Base-by-base conservation (phyloP, 2,113 vertebrate species). In the Coptodon rendalli region DNA sequence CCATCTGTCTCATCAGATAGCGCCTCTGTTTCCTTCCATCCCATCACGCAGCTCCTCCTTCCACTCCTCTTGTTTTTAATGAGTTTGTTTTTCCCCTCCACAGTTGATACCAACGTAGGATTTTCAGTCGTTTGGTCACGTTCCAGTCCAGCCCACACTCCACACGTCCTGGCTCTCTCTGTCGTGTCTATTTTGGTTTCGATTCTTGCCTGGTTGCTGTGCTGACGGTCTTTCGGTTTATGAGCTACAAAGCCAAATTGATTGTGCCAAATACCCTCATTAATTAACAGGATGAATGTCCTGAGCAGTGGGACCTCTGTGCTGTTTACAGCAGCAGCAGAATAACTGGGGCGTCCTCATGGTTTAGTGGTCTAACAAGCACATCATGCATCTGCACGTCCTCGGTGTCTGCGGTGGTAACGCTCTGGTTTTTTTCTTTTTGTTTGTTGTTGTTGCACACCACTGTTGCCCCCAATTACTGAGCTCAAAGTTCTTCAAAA, bases 1-100 rank as follows among this genome's bases (percentile, higher is more conserved):
- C 87, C 88, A 78, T 90, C 90, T 91, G 94, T 83, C 89, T 86
- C 84, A 68, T 86, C 89, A 68, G 90, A 93, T 89, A 84, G 66
- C 45, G 16, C 63, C 82, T 82, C 66, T 11, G 68, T 71, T 81
- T 80, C 38, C 34, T 80, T 84, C 86, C 68, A 50, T 84, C 85
- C 76, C 38, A n/a, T 83, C 86, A 27, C 13, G 17, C 76, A 27
- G 36, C 48, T 57, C 71, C 34, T 79, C 66, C 79, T 66, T 43
- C 48, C 36, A 4, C 14, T 66, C 14, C 38, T 11, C 9, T 61
- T 10, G 16, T 27, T 54, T 66, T 38, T 68, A 68, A 68, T 38
- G 61, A 34, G 61, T 22, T 48, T 68, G 5, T 27, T 71, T 10
- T 24, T 16, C 36, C 63, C 10, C 14, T 24, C 11, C 24, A 48